These are phyloP conservation scores for Burhinus bistriatus DNA, from an alignment of 2,113 vertebrate genomes.

Conservation along the genomic window DNA sequence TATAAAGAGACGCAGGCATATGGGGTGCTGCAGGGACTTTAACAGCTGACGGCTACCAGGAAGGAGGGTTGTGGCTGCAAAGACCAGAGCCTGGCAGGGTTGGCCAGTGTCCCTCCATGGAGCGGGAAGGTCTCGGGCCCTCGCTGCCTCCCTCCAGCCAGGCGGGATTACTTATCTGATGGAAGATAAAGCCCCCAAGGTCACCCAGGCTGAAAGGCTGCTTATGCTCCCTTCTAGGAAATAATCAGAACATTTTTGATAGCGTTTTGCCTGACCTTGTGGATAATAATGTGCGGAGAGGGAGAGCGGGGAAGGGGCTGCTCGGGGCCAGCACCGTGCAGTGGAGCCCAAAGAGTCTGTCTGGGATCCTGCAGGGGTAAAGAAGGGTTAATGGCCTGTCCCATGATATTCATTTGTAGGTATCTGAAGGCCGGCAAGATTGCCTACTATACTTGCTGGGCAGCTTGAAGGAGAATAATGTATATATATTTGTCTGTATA, in stretches of 20 bases:
- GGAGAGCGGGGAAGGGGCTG: background rate
- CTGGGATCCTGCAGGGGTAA: background rate
- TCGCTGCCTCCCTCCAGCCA: background rate
- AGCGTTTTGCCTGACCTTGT: background rate
- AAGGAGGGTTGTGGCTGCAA: background rate
- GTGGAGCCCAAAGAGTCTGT: background rate
- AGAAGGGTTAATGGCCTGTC: background rate
- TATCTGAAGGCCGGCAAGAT: background rate
- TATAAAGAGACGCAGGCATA: background rate
- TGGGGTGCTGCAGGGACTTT: background rate
- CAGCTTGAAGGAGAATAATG: background rate
- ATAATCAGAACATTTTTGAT: background rate
- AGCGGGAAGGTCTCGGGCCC: background rate
- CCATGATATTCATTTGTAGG: background rate
- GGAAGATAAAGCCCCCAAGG: background rate
- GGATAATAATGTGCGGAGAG: background rate
- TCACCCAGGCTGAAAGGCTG: background rate
- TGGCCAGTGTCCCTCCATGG: fast-evolving
- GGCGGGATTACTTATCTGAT: background rate
- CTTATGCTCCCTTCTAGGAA: background rate
- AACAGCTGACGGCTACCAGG: background rate
- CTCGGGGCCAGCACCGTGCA: fast-evolving
- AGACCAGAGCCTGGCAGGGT: background rate
- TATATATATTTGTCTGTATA: background rate
- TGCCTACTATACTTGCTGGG: background rate